Percentiles rank a stretch among this genome's conserved stretches.
Evolutionary conservation across 2,113 vertebrate genomes (phyloP).

Genomic region (Microtus ochrogaster): DNA sequence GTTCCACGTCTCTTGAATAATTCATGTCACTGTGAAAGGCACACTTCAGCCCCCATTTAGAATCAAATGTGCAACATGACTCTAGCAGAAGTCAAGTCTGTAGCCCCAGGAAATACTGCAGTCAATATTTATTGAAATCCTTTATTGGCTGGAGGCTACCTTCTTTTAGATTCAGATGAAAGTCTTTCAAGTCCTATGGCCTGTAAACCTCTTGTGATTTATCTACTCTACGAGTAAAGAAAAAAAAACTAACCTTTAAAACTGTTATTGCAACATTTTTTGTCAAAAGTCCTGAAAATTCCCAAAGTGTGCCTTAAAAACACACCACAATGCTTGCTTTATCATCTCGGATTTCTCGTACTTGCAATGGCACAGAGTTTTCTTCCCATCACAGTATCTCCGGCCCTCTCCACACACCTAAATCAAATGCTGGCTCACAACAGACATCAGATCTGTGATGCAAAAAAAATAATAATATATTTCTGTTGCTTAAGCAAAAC

Average conservation of each 20-base stretch:
- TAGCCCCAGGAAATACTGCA: constrained; percentile 30
- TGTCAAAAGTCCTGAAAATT: constrained; percentile 4
- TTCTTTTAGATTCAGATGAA: constrained; percentile 29
- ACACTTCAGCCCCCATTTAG: constrained; percentile 11
- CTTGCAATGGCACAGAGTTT: background rate
- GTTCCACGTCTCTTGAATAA: background rate
- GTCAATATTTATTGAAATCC: constrained; percentile 68
- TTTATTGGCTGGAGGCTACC: constrained; percentile 31
- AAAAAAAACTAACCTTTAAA: constrained; percentile 44
- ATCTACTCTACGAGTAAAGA: background rate
- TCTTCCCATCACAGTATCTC: background rate
- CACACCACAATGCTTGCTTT: background rate
- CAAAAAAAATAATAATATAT: background rate
- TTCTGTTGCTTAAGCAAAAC: constrained; percentile 37
- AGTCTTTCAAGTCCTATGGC: background rate
- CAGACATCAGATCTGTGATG: background rate
- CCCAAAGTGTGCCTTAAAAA: background rate
- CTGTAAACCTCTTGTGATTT: background rate
- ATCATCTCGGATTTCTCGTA: background rate
- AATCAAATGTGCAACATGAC: background rate
- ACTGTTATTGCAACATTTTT: constrained; percentile 20
- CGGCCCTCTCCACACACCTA: background rate
- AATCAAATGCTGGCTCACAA: background rate
- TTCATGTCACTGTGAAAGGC: background rate
- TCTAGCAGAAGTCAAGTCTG: constrained; percentile 20